Base-by-base conservation (phyloP, 2,797 vertebrate genomes). In the Chelon labrosus region DNA sequence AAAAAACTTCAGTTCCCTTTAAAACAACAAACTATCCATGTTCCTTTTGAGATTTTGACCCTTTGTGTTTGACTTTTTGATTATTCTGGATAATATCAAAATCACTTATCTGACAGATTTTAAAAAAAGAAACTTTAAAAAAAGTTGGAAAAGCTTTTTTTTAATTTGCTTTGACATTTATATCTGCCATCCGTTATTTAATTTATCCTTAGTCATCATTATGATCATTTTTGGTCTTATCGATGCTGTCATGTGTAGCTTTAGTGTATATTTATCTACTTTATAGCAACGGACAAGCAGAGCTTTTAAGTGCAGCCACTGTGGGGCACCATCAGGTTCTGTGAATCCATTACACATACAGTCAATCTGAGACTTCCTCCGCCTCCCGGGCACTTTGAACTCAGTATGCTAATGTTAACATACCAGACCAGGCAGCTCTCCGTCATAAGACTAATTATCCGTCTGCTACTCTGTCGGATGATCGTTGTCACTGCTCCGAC, bases 1-100 rank as follows among this genome's bases (percentile, higher is more conserved):
- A 91, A 88, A 80, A 75, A 73, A 42, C 41, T 4, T 14, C 57
- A 77, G 75, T 38, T 75, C 63, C 70, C 44, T 75, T 70, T 77
- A 73, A 70, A 84, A 51, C 70, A 70, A 73, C 74, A 71, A 75
- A 83, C 65, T 70, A 55, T 72, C 66, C 69, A 42, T 60, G 67
- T 75, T 25, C 1, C 11, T 25, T 61, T 35, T 17, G 13, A 7
- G 25, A 70, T 56, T 70, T 70, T 63, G 17, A 53, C 10, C 6
- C 6, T 64, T 31, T 2, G 6, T 64, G 20, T 65, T 56, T 11
- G 17, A 47, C 51, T 62, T 61, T 65, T 58, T 41, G 0, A 10
- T 22, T 25, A 46, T 65, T 3, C 12, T 2, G 17, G 10, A 4
- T 63, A 8, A 60, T 37, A 50, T 44, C 0, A 20, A 20, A 52